Percentiles rank a stretch among this genome's conserved stretches.
These are phyloP conservation scores for Trichonephila clavipes DNA, from an alignment of 1,140 invertebrate genomes.

Conservation along the genomic window DNA sequence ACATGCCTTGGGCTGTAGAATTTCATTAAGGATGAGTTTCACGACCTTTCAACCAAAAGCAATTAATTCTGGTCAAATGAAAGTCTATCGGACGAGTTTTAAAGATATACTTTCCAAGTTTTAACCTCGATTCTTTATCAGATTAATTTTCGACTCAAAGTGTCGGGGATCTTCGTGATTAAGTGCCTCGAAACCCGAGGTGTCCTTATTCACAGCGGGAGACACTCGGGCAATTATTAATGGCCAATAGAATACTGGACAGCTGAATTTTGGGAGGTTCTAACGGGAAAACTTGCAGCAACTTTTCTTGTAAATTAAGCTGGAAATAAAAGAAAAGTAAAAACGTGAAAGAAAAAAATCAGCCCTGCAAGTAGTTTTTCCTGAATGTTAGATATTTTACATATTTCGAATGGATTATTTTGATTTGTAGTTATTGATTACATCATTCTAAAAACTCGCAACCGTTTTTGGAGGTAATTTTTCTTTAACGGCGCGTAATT, in stretches of 20 bases:
- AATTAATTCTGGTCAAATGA: conserved; percentile 13
- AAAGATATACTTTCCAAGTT: not conserved
- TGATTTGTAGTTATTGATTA: too few relatives aligned
- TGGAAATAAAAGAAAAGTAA: too few relatives aligned
- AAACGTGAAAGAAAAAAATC: too few relatives aligned
- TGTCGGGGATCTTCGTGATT: not conserved
- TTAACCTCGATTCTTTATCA: conserved; percentile 46
- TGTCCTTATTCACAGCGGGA: not conserved
- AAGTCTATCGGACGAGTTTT: not conserved
- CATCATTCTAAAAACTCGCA: too few relatives aligned
- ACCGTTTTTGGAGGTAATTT: too few relatives aligned
- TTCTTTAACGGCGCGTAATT: too few relatives aligned
- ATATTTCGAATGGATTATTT: too few relatives aligned
- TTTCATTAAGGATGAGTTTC: conserved; percentile 29
- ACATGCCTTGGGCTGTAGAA: not conserved
- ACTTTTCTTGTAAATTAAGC: too few relatives aligned
- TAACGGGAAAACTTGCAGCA: not conserved
- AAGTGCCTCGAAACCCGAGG: conserved; percentile 9
- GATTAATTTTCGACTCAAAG: conserved; percentile 45
- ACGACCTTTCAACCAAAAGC: not conserved
- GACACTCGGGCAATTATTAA: not conserved
- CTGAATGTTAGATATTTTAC: too few relatives aligned
- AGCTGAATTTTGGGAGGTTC: not conserved
- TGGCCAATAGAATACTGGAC: not conserved
- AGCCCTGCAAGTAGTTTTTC: too few relatives aligned